phyloP scores from a whole-genome alignment of 2,113 vertebrate species.

The Panurus biarmicus region DNA sequence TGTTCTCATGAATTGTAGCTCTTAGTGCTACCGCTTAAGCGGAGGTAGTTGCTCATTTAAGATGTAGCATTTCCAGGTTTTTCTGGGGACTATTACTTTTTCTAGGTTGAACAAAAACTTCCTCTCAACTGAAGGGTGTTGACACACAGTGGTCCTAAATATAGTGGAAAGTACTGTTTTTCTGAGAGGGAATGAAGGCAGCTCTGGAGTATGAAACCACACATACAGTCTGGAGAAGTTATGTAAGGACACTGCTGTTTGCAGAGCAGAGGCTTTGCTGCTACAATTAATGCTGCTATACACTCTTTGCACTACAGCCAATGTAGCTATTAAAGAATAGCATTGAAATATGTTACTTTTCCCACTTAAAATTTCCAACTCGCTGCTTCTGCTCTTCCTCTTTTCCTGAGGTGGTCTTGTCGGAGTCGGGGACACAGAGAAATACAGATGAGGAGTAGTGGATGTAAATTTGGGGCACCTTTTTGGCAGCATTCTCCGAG shows the following conservation, averaged over 20 bases:
- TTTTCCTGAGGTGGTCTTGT: background rate
- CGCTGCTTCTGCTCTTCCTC: background rate
- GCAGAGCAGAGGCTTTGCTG: background rate
- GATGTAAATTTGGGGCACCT: background rate
- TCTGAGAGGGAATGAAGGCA: constrained; percentile 8
- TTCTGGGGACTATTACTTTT: background rate
- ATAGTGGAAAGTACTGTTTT: constrained; percentile 24
- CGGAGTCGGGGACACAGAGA: background rate
- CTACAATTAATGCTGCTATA: background rate
- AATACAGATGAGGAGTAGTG: background rate
- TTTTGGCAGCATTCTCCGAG: background rate
- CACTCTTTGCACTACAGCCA: background rate
- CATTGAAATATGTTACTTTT: background rate
- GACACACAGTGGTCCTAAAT: constrained; percentile 24
- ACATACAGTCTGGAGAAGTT: constrained; percentile 10
- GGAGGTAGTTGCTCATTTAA: background rate
- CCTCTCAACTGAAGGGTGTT: constrained; percentile 1
- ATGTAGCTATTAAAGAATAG: background rate
- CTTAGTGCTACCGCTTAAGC: background rate
- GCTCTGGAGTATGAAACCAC: background rate
- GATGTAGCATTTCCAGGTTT: background rate
- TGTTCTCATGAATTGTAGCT: background rate
- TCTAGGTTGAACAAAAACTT: constrained; percentile 22
- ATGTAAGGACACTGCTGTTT: background rate
- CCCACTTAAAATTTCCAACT: background rate